Percentiles rank a stretch among this genome's conserved stretches.
phyloP scores from a whole-genome alignment of 1,140 invertebrate genomes.

The Chironomus tepperi region DNA sequence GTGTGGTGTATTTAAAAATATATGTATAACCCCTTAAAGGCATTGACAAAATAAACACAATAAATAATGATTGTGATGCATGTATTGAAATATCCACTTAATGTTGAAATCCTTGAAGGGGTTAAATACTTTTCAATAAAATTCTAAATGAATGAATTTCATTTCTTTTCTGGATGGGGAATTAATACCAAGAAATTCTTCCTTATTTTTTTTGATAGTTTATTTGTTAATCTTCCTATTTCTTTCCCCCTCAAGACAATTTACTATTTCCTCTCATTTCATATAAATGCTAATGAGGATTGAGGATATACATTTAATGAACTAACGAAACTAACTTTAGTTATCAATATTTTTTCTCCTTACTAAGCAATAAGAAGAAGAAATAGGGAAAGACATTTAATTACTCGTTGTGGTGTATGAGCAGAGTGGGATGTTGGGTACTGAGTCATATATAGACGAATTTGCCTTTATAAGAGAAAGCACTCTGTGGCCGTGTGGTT shows the following conservation, averaged over 20 bases:
- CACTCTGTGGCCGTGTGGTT: no score
- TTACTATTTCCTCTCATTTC: not conserved
- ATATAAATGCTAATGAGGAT: constrained; percentile 21
- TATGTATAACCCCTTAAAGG: no score
- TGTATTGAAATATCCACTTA: no score
- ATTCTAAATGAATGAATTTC: not conserved
- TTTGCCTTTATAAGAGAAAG: no score
- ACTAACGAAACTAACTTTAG: not conserved
- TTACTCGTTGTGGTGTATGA: no score
- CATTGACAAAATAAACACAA: no score
- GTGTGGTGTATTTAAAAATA: no score
- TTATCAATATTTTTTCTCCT: not conserved
- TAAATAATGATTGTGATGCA: no score
- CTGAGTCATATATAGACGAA: no score
- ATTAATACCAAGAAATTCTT: not conserved
- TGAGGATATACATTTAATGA: constrained; percentile 11
- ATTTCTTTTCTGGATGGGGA: not conserved
- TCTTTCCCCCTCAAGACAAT: not conserved
- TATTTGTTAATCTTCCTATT: constrained; percentile 13
- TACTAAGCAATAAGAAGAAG: not conserved
- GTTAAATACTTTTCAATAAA: no score
- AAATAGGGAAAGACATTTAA: not conserved
- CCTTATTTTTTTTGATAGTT: constrained; percentile 13
- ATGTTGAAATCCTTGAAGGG: no score
- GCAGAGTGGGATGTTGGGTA: no score